These are phyloP conservation scores for Tipula unca DNA, from an alignment of 2,888 invertebrate species.

Conservation along the genomic window DNA sequence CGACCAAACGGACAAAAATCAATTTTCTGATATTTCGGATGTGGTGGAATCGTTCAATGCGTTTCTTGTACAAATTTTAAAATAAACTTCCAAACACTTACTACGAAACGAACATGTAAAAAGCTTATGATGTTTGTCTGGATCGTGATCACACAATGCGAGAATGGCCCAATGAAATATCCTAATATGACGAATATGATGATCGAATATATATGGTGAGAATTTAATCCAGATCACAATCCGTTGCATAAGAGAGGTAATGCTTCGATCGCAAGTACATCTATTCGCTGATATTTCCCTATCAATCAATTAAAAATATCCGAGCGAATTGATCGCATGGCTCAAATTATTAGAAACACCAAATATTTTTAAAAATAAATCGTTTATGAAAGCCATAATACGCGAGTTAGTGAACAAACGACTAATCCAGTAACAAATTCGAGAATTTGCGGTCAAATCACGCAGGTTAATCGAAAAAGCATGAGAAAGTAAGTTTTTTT, in stretches of 20 bases:
- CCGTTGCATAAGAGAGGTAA: constrained; percentile 38
- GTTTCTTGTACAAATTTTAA: constrained; percentile 37
- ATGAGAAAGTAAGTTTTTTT: constrained; percentile 39
- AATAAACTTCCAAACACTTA: constrained; percentile 47
- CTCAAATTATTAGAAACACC: constrained; percentile 40
- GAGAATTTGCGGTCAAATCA: constrained; percentile 71
- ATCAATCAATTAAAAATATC: constrained; percentile 58
- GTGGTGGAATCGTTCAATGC: constrained; percentile 40
- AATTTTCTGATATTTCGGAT: constrained; percentile 40
- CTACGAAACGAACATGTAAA: constrained; percentile 45
- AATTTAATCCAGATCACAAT: constrained; percentile 36
- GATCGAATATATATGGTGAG: constrained; percentile 35
- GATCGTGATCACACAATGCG: constrained; percentile 38
- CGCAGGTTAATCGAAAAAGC: constrained; percentile 67
- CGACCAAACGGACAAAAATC: constrained; percentile 36
- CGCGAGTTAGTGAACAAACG: constrained; percentile 74
- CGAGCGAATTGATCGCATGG: constrained; percentile 39
- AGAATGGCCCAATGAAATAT: constrained; percentile 39
- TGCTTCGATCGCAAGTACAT: constrained; percentile 51
- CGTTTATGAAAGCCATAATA: constrained; percentile 61
- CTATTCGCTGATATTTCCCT: constrained; percentile 50
- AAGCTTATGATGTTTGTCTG: constrained; percentile 37
- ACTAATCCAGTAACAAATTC: constrained; percentile 61
- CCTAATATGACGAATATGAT: constrained; percentile 36
- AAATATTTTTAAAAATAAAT: constrained; percentile 67